A percentile compares a stretch with the other conserved stretches of the same genome.
phyloP scores from a whole-genome alignment of 2,888 invertebrate genomes.

The Acleris sparsana region DNA sequence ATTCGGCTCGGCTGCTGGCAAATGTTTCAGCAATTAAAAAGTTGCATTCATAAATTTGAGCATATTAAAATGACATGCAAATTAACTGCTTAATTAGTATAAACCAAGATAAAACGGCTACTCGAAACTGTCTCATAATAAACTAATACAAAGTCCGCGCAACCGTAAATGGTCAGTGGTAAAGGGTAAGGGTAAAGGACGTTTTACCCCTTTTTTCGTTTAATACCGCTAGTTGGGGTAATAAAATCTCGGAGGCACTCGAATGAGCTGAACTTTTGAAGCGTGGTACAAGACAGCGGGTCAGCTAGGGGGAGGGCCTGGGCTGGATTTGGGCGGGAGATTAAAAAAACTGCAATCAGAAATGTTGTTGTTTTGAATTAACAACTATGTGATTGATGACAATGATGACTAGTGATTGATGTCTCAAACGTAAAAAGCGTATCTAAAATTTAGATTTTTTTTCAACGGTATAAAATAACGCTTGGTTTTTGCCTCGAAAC shows the following conservation, averaged over 20 bases:
- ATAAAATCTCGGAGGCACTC: slow-evolving; percentile 83
- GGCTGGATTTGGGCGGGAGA: slow-evolving; percentile 50
- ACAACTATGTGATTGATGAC: too few relatives aligned
- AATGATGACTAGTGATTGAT: too few relatives aligned
- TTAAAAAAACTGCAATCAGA: neutral
- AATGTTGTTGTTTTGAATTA: neutral
- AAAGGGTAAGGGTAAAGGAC: slow-evolving; percentile 62
- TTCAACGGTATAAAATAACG: too few relatives aligned
- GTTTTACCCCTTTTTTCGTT: slow-evolving; percentile 73
- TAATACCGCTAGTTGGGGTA: slow-evolving; percentile 79
- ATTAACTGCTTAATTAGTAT: slow-evolving; percentile 19
- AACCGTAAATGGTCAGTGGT: slow-evolving; percentile 77
- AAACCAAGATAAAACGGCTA: slow-evolving; percentile 3
- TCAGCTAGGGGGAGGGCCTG: slow-evolving; percentile 78
- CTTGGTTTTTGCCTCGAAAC: too few relatives aligned
- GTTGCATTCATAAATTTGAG: too few relatives aligned
- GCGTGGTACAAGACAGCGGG: slow-evolving; percentile 81
- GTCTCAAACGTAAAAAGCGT: too few relatives aligned
- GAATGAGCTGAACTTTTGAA: slow-evolving; percentile 83
- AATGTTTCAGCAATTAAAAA: too few relatives aligned
- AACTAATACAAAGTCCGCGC: slow-evolving; percentile 74
- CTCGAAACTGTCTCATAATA: slow-evolving; percentile 76
- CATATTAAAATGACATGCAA: neutral
- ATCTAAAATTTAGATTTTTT: too few relatives aligned
- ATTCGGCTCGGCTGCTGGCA: too few relatives aligned